These are phyloP conservation scores for Balaeniceps rex DNA, from an alignment of 2,113 vertebrate species.

Conservation along the genomic window DNA sequence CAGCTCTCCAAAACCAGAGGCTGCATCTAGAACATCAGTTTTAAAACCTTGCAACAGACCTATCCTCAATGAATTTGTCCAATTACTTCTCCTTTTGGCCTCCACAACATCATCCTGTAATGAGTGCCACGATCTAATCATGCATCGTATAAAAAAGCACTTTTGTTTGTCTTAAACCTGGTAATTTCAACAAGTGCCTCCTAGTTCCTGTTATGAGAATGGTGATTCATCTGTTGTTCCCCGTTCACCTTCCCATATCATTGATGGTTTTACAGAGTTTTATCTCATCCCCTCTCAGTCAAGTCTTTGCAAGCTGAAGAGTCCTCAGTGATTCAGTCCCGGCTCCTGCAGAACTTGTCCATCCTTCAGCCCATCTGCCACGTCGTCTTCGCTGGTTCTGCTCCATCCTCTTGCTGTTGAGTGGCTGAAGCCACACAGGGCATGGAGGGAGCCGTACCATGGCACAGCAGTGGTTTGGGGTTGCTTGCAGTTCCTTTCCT, in stretches of 20 bases:
- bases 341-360: background rate
- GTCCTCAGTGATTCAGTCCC: background rate
- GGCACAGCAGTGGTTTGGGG: background rate
- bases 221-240: background rate
- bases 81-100: background rate
- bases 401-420: background rate
- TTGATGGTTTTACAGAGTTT: background rate
- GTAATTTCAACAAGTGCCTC: background rate
- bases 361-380: background rate
- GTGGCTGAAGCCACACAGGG: background rate
- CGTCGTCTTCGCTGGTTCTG: fast-evolving
- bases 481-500: background rate
- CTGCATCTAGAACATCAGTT: background rate
- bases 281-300: background rate
- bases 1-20: background rate
- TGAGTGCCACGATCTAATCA: background rate
- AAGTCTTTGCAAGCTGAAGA: background rate
- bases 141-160: background rate
- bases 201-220: background rate
- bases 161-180: background rate
- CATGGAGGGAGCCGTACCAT: fast-evolving
- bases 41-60: background rate
- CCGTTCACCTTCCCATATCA: background rate
- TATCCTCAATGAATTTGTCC: background rate
- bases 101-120: background rate